phyloP scores from a whole-genome alignment of 2,113 vertebrate genomes.

The Heloderma charlesbogerti region DNA sequence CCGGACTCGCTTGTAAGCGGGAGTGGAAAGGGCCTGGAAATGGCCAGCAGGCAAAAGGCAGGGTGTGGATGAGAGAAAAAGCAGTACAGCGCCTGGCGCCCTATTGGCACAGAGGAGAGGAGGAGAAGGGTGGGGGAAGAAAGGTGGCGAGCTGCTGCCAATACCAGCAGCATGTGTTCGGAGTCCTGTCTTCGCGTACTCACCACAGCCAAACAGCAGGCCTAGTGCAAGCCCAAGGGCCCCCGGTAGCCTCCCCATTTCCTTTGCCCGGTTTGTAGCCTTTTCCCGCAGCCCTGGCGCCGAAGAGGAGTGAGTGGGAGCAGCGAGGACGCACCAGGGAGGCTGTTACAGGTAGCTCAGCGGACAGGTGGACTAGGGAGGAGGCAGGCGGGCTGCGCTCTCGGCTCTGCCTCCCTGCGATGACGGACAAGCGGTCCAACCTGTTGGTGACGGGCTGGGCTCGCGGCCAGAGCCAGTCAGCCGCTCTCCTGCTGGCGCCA shows the following conservation, averaged over 20 bases:
- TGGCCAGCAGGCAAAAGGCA: background rate
- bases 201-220: background rate
- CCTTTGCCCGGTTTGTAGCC: background rate
- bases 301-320: background rate
- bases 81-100: no score
- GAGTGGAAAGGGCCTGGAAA: background rate
- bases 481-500: background rate
- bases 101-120: background rate
- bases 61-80: background rate
- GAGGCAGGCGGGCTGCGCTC: background rate
- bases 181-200: background rate
- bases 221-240: background rate
- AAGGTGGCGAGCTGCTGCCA: background rate
- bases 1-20: background rate
- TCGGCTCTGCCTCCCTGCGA: background rate
- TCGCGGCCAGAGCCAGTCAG: background rate
- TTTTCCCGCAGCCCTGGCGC: background rate
- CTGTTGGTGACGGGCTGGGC: conserved; percentile 12
- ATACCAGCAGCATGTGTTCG: background rate
- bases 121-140: background rate
- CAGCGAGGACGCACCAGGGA: background rate
- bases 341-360: background rate
- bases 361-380: conserved; percentile 25
- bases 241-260: background rate
- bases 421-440: conserved; percentile 20